These are phyloP conservation scores for Heliocidaris tuberculata DNA, from an alignment of 35 echinoderm and acorn worm genomes.

Conservation along the genomic window DNA sequence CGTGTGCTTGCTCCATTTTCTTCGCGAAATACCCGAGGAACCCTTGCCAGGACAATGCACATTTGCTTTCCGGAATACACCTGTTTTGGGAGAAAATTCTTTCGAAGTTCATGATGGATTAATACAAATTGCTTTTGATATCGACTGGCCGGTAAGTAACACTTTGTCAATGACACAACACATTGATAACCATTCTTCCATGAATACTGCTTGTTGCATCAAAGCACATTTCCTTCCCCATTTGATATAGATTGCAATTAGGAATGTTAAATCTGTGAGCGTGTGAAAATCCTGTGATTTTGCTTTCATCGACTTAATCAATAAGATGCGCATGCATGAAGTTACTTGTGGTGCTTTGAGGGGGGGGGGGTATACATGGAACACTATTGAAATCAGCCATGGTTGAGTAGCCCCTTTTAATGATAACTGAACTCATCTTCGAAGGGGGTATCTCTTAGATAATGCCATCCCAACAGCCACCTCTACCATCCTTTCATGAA, in stretches of 20 bases:
- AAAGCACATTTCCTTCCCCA: neutral
- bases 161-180: neutral
- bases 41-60: conserved; percentile 51
- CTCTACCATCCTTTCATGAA: neutral
- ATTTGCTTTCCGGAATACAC: conserved; percentile 49
- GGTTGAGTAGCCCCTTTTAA: neutral
- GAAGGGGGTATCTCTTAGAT: neutral
- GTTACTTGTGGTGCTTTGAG: neutral
- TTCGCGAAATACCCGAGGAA: conserved; percentile 61
- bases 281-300: neutral
- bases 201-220: neutral
- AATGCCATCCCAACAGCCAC: neutral
- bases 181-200: neutral
- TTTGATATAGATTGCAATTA: neutral
- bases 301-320: neutral
- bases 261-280: neutral
- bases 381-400: neutral
- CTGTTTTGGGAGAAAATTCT: conserved; percentile 65
- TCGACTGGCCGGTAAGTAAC: conserved; percentile 70
- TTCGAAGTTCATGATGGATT: conserved; percentile 58
- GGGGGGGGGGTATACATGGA: neutral
- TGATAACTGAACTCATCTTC: neutral
- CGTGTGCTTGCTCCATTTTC: conserved; percentile 61
- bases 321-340: neutral
- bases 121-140: conserved; percentile 45